Evolutionary conservation across 2,888 invertebrate genomes (phyloP), one percentile per base, ranked within the genome.

Genomic region (Carabus problematicus): DNA sequence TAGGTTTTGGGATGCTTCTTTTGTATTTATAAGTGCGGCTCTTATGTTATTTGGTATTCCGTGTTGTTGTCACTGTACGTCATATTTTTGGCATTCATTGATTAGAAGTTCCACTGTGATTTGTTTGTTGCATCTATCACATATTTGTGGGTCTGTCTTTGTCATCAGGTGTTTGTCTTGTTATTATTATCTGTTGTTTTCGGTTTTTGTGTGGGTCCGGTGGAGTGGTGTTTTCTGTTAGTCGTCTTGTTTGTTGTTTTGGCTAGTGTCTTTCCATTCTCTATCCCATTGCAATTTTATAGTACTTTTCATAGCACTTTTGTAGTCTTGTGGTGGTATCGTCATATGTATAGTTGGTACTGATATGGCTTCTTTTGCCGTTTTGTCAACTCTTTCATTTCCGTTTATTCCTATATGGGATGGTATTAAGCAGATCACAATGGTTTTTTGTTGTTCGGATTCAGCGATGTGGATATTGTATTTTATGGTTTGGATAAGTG

Each of bases 211-310:
- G n/a, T 8, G 55, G 8, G 8, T 55, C 19, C 55, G 18, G 18
- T 14, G 39, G 19, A 11, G 8, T 55, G 12, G 19, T 18, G 8
- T 14, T n/a, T 11, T 18, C 19, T 60, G 41, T 60, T 43, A 60
- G 18, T 8, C 8, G n/a, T 43, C 60, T 60, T 43, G 18, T 60
- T 60, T 60, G 45, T 60, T 60, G 8, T 60, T 60, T 42, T 45
- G n/a, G 3, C 18, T 60, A 3, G 43, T 60, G 42, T 40, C 29
- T 19, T 19, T 42, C 42, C 60, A 60, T 45, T 16, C n/a, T 19
- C 3, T 45, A 7, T 11, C 45, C 45, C 45, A 45, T 12, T 45
- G 11, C 1, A 9, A 43, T 43, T 43, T 12, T 16, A 43, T 41
- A 12, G 18, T 41, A 18, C 16, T 42, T 42, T 60, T 60, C 43